These are phyloP conservation scores for Phortica magna DNA, from an alignment of 2,888 invertebrate species.

Conservation along the genomic window DNA sequence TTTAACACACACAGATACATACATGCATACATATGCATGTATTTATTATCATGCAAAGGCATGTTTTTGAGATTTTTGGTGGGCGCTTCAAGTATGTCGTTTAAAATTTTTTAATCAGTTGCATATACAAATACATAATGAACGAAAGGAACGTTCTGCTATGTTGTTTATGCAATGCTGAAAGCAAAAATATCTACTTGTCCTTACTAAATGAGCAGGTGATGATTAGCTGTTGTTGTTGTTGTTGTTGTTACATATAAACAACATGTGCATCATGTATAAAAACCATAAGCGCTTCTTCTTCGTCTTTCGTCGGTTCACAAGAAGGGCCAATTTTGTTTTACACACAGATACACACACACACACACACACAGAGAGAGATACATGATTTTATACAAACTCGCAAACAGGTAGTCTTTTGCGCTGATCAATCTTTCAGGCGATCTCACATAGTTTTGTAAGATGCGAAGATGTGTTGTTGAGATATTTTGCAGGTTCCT, in stretches of 20 bases:
- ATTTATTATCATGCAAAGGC: too few relatives aligned
- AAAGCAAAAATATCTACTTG: not conserved
- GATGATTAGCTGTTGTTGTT: conserved; percentile 17
- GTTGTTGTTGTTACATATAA: not conserved
- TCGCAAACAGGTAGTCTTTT: conserved; percentile 9
- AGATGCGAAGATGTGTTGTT: conserved; percentile 15
- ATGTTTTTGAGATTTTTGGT: too few relatives aligned
- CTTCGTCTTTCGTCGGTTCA: not conserved
- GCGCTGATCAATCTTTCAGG: conserved; percentile 7
- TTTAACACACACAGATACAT: conserved; percentile 21
- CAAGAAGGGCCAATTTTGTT: conserved; percentile 25
- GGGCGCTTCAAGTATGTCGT: too few relatives aligned
- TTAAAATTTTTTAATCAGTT: too few relatives aligned
- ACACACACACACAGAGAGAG: not conserved
- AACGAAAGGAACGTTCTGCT: too few relatives aligned
- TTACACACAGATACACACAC: not conserved
- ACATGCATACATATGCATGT: conserved; percentile 20
- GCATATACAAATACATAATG: too few relatives aligned
- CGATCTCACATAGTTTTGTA: conserved; percentile 24
- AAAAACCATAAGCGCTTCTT: not conserved
- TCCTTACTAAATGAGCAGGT: conserved; percentile 9
- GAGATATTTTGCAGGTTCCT: conserved; percentile 11
- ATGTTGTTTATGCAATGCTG: not conserved
- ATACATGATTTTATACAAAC: not conserved
- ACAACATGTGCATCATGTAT: too few relatives aligned